Evolutionary conservation across 2,113 vertebrate genomes (phyloP), one percentile per base, ranked within the genome.

Genomic region (Polyodon spathula): DNA sequence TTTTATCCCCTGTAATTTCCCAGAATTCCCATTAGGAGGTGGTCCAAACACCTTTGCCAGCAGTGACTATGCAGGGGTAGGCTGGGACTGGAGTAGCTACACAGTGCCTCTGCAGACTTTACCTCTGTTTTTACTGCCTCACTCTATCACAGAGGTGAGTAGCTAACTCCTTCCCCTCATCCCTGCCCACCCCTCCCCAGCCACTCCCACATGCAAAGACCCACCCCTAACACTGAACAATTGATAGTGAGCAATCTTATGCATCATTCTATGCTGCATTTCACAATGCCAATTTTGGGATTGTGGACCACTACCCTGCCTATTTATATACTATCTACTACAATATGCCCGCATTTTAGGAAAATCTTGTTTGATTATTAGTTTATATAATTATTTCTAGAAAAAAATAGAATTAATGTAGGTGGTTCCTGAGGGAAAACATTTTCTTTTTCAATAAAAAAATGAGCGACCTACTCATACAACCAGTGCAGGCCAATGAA

Each of bases 401-500:
- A n/a, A 50, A 50, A 50, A n/a, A 6, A 10, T 50, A n/a, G 12
- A 10, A 6, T 50, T 50, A 50, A n/a, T 50, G 48, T n/a, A 50
- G 14, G 9, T 50, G 48, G 48, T 50, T 50, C 48, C 14, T 50
- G 48, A 12, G 9, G 6, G 15, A 50, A n/a, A 50, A 14, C 6
- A 6, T 6, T n/a, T n/a, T 12, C 2, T 11, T 50, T 6, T 10
- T 6, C 0, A 12, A 50, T n/a, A 12, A 12, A 12, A 50, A 12
- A 14, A 12, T 50, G 8, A 12, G 14, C 14, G 15, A 50, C 48
- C 48, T 12, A n/a, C 48, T 15, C 43, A 60, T 60, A 51, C 59
- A 60, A 27, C 59, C 11, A 51, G 43, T 51, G 59, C 10, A 60
- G 27, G 43, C 59, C 59, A 51, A 51, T 60, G 44, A 51, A 40